phyloP scores from a whole-genome alignment of 2,888 invertebrate genomes.

The Mechanitis mazaeus region DNA sequence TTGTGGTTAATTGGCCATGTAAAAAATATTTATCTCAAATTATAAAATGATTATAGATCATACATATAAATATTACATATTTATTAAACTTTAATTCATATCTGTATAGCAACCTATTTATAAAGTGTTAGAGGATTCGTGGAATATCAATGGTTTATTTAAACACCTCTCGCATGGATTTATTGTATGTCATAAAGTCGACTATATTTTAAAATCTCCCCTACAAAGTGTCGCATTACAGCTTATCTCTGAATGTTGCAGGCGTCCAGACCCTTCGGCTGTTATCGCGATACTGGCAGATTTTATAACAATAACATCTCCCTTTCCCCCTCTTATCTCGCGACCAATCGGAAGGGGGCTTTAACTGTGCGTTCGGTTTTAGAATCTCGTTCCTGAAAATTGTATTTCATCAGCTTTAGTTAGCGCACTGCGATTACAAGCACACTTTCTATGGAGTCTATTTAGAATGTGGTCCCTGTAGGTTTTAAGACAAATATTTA shows the following conservation, averaged over 20 bases:
- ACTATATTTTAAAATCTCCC: constrained; percentile 36
- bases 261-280: constrained; percentile 60
- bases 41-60: neutral
- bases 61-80: neutral
- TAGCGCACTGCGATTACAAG: neutral
- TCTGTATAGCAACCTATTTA: constrained; percentile 30
- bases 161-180: constrained; percentile 22
- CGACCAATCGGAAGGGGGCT: constrained; percentile 60
- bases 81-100: constrained; percentile 32
- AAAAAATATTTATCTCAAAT: constrained; percentile 25
- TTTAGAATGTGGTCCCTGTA: constrained; percentile 1
- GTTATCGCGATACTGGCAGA: constrained; percentile 68
- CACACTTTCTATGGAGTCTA: neutral
- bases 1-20: neutral
- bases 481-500: constrained; percentile 6
- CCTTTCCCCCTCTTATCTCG: constrained; percentile 49
- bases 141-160: constrained; percentile 21
- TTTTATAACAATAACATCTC: constrained; percentile 63
- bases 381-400: constrained; percentile 22
- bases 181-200: constrained; percentile 52
- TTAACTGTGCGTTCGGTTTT: constrained; percentile 32
- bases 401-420: neutral
- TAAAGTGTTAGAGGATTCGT: neutral
- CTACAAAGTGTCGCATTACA: constrained; percentile 51
- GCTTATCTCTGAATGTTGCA: constrained; percentile 63